Evolutionary conservation across 64 coral and sea anemone genomes (phyloP).

Genomic region (Dendronephthya gigantea): DNA sequence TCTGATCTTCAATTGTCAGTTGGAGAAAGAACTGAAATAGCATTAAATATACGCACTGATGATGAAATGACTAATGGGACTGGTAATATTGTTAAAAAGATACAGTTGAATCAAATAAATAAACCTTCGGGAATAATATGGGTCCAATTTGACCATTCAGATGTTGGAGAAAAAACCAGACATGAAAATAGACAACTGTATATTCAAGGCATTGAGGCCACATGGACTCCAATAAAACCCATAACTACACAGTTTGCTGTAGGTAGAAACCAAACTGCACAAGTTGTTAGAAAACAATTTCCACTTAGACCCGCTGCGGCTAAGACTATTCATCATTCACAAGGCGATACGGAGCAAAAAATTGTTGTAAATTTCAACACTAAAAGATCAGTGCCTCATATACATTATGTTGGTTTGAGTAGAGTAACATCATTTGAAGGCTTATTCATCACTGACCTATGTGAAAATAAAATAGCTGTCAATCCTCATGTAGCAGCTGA

Average conservation of each 20-base stretch:
- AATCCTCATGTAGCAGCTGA: slow-evolving; percentile 13
- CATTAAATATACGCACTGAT: background rate
- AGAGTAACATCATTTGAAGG: background rate
- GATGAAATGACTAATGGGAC: background rate
- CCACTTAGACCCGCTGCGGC: background rate
- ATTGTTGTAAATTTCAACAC: background rate
- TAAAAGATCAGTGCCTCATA: background rate
- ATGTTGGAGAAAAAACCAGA: background rate
- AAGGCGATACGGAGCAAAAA: background rate
- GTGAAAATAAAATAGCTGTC: slow-evolving; percentile 25
- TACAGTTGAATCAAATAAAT: background rate
- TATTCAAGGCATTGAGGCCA: background rate
- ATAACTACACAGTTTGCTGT: background rate
- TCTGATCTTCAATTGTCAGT: background rate
- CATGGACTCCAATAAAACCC: background rate
- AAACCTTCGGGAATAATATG: background rate
- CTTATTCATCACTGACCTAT: slow-evolving; percentile 25
- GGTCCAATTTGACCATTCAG: background rate
- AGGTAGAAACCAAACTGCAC: background rate
- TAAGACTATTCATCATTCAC: too few relatives aligned
- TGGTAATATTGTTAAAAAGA: background rate
- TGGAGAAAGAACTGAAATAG: background rate
- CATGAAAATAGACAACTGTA: background rate
- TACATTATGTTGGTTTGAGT: background rate
- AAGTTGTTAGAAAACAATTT: background rate